Base-by-base conservation (phyloP, 1,140 invertebrate species). In the Zaprionus kolodkinae region DNA sequence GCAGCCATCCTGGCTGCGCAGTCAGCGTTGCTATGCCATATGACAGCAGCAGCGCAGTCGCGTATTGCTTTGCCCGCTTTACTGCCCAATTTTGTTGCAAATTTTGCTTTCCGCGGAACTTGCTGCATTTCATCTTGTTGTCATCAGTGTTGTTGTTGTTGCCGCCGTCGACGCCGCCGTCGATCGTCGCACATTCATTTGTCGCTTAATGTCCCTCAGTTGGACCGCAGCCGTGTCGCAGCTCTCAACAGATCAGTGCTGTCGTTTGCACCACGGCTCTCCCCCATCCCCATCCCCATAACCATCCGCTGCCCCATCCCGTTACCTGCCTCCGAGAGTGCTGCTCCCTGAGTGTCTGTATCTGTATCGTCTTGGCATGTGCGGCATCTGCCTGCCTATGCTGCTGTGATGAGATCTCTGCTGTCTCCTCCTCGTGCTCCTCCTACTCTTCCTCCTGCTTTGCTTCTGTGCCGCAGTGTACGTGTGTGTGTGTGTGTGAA, bases 61-160 rank as follows among this genome's bases (percentile, higher is more conserved):
- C 27, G 6, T 30, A 30, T 30, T 6, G 27, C 33, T 52, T 68
- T 80, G 66, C 65, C 72, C 38, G 83, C 77, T 88, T 87, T 87
- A 88, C 84, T 87, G 84, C 84, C 84, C 84, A 87, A 87, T 87
- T 87, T 87, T 87, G 84, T 87, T 88, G 84, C 84, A 88, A 87
- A 87, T 83, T 87, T 83, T 87, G 72, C 84, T 85, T 87, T 87
- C 84, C 84, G 84, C 84, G 84, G 84, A 87, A 87, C 84, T 87
- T 88, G 84, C 69, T 87, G 84, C 84, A 87, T 87, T 87, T 88
- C 84, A 87, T 79, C 84, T 88, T 85, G 84, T 87, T 78, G 81
- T 73, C 79, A 76, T 67, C 78, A 70, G 64, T 52, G 60, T 65
- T 67, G 48, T 65, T 63, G 17, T 21, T 54, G 30, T 36, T 69